Conservation (phyloP, 2,797 vertebrate genomes). For the Microchirus variegatus region DNA sequence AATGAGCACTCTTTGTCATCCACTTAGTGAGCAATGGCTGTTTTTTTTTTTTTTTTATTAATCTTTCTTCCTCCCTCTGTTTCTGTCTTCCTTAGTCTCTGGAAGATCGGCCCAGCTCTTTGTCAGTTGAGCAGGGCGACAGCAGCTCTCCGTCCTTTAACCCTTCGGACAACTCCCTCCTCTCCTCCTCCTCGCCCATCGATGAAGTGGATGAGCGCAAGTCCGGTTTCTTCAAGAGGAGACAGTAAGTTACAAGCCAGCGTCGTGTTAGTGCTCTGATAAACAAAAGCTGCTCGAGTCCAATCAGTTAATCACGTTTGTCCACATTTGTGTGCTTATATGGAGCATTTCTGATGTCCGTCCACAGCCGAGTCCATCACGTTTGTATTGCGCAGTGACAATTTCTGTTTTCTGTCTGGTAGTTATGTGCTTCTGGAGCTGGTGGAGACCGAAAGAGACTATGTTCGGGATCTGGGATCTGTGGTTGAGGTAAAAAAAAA, state of each 20-base stretch:
- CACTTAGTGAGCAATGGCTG: background rate
- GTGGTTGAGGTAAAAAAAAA: slow-evolving; percentile 90
- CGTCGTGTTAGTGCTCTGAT: slow-evolving; percentile 29
- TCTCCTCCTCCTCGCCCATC: slow-evolving; percentile 95
- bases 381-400: slow-evolving; percentile 24
- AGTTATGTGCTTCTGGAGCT: slow-evolving; percentile 97
- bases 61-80: background rate
- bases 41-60: too few species aligned
- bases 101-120: slow-evolving; percentile 94
- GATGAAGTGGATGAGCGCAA: slow-evolving; percentile 97
- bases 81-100: slow-evolving; percentile 80
- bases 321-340: slow-evolving; percentile 45
- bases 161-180: slow-evolving; percentile 94
- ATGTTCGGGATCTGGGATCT: slow-evolving; percentile 94
- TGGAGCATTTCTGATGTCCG: slow-evolving; percentile 37
- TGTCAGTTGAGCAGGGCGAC: slow-evolving; percentile 93
- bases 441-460: slow-evolving; percentile 97
- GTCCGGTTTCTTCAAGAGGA: slow-evolving; percentile 92
- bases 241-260: slow-evolving; percentile 87
- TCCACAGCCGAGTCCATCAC: slow-evolving; percentile 30
- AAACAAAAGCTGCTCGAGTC: slow-evolving; percentile 31
- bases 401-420: slow-evolving; percentile 46
- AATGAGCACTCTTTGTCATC: background rate
- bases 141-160: slow-evolving; percentile 96
- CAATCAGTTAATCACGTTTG: slow-evolving; percentile 27